Conservation (phyloP, 37 sponge, comb jelly and placozoan species). For the Crambe crambe region DNA sequence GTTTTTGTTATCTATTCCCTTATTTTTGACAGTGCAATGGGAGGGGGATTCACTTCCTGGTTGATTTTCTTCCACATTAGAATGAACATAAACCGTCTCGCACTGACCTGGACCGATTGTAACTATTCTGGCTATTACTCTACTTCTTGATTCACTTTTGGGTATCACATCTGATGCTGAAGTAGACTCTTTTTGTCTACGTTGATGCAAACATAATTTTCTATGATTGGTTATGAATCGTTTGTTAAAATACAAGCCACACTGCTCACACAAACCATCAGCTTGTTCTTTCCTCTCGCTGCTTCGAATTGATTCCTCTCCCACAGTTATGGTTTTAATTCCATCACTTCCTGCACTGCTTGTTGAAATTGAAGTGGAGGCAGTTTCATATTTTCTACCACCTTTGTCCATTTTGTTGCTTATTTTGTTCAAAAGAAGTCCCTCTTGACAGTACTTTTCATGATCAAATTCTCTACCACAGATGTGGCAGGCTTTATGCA, state of each 20-base stretch:
- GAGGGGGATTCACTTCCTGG: neutral
- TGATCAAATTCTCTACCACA: too few species aligned
- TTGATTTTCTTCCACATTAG: neutral
- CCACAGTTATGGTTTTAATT: neutral
- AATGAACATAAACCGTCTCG: neutral
- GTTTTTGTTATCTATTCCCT: neutral
- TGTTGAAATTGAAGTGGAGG: too few species aligned
- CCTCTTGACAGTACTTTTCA: neutral
- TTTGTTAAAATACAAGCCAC: constrained; percentile 19
- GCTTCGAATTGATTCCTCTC: neutral
- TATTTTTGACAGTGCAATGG: too few species aligned
- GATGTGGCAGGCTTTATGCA: too few species aligned
- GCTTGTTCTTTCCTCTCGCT: neutral
- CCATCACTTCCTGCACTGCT: too few species aligned
- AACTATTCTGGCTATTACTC: constrained; percentile 14
- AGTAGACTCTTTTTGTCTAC: neutral
- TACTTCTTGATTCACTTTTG: neutral
- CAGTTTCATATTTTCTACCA: too few species aligned
- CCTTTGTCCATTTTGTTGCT: too few species aligned
- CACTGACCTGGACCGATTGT: constrained; percentile 2
- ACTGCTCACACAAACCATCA: neutral
- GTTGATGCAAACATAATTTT: neutral
- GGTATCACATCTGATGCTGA: neutral
- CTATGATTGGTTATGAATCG: constrained; percentile 10
- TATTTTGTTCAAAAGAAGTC: neutral